Conservation (phyloP, 1,140 invertebrate genomes). For the Calliopsis andreniformis region DNA sequence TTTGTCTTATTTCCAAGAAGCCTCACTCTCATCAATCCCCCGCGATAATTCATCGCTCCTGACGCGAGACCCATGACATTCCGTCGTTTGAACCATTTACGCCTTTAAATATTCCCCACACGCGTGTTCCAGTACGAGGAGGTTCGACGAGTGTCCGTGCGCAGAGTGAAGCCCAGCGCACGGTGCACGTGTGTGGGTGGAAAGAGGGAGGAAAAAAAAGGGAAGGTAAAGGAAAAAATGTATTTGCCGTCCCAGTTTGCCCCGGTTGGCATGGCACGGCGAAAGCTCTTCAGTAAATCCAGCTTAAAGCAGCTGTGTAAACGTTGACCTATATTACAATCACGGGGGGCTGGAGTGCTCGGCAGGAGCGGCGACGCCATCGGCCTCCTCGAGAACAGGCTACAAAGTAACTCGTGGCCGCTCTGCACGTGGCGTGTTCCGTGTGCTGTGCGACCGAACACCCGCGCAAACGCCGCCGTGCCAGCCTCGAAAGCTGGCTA, state of each 20-base stretch:
- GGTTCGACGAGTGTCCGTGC: neutral
- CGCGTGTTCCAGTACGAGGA: conserved; percentile 3
- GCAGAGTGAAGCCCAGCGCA: no score
- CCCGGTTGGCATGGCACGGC: conserved; percentile 72
- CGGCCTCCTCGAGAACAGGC: conserved; percentile 41
- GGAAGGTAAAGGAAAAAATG: conserved; percentile 70
- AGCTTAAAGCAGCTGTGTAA: conserved; percentile 80
- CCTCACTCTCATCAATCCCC: no score
- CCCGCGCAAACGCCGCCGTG: neutral
- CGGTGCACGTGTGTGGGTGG: neutral
- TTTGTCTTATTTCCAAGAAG: no score
- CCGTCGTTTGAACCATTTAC: no score
- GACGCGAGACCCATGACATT: no score
- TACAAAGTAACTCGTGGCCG: conserved; percentile 50
- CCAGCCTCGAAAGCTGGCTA: conserved; percentile 2
- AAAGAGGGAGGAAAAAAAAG: conserved; percentile 13
- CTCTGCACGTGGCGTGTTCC: conserved; percentile 23
- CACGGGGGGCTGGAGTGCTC: conserved; percentile 54
- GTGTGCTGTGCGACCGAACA: conserved; percentile 6
- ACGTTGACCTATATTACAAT: conserved; percentile 81
- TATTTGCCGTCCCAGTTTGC: conserved; percentile 79
- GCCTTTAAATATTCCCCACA: no score
- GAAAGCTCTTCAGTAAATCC: conserved; percentile 80
- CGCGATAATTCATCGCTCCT: no score
- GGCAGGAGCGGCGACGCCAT: conserved; percentile 28